A percentile compares a stretch with the other conserved stretches of the same genome.
Evolutionary conservation across 2,888 invertebrate genomes (phyloP).

Genomic region (Lepidochrysops patricia): DNA sequence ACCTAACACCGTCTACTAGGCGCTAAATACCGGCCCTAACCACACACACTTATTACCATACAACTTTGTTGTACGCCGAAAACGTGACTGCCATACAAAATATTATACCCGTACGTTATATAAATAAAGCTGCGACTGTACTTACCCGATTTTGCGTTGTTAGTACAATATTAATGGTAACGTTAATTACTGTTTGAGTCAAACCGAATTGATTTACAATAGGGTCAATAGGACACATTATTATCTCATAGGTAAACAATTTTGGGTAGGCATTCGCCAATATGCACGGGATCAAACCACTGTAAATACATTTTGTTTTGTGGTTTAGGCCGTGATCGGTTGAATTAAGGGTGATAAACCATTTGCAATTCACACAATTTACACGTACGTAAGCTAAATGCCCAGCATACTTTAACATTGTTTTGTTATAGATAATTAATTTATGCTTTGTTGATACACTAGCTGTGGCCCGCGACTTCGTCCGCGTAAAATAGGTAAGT

Average conservation of each 20-base stretch:
- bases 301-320: no score
- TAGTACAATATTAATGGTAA: not conserved
- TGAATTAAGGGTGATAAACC: no score
- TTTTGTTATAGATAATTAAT: not conserved
- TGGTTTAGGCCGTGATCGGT: not conserved
- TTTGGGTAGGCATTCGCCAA: no score
- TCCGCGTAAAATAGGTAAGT: no score
- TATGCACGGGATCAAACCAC: no score
- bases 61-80: conserved; percentile 5
- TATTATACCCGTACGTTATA: not conserved
- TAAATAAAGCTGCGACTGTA: not conserved
- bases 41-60: conserved; percentile 8
- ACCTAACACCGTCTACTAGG: not conserved
- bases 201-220: no score
- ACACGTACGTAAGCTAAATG: not conserved
- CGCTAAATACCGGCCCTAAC: not conserved
- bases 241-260: no score
- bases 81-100: not conserved
- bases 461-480: no score
- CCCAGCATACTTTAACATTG: not conserved
- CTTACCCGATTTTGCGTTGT: not conserved
- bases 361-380: not conserved
- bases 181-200: not conserved
- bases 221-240: not conserved
- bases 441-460: not conserved